These are phyloP conservation scores for Lampris incognitus DNA, from an alignment of 2,113 vertebrate genomes.

Conservation along the genomic window DNA sequence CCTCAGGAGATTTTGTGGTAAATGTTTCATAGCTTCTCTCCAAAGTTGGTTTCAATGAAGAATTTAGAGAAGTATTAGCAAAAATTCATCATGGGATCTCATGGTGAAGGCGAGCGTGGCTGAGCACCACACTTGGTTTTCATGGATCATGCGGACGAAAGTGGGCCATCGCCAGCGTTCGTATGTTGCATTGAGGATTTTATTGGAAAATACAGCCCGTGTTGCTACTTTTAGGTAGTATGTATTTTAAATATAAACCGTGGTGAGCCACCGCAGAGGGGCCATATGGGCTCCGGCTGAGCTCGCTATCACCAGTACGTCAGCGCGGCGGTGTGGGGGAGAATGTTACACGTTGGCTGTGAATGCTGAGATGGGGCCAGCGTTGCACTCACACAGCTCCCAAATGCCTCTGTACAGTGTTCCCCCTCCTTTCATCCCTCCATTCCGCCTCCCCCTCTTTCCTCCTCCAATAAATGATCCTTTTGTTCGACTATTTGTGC, in stretches of 20 bases:
- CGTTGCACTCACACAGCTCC: constrained; percentile 70
- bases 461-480: constrained; percentile 80
- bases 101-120: constrained; percentile 1
- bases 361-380: constrained; percentile 82
- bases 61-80: constrained; percentile 52
- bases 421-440: constrained; percentile 65
- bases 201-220: constrained; percentile 24
- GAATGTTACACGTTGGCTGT: constrained; percentile 81
- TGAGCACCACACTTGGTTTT: constrained; percentile 44
- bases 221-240: constrained; percentile 13
- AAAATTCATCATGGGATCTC: constrained; percentile 54
- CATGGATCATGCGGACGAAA: constrained; percentile 46
- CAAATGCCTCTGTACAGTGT: constrained; percentile 75
- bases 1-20: constrained; percentile 43
- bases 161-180: constrained; percentile 37
- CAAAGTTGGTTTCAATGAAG: constrained; percentile 57
- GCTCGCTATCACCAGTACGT: constrained; percentile 39
- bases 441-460: constrained; percentile 64
- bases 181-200: constrained; percentile 33
- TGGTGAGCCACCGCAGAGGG: constrained; percentile 47
- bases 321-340: constrained; percentile 52
- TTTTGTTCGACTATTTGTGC: constrained; percentile 78
- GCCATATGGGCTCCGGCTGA: constrained; percentile 57
- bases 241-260: constrained; percentile 36
- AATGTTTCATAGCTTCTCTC: constrained; percentile 38